These are phyloP conservation scores for Leuciscus idus DNA, from an alignment of 2,113 vertebrate species.

Conservation along the genomic window DNA sequence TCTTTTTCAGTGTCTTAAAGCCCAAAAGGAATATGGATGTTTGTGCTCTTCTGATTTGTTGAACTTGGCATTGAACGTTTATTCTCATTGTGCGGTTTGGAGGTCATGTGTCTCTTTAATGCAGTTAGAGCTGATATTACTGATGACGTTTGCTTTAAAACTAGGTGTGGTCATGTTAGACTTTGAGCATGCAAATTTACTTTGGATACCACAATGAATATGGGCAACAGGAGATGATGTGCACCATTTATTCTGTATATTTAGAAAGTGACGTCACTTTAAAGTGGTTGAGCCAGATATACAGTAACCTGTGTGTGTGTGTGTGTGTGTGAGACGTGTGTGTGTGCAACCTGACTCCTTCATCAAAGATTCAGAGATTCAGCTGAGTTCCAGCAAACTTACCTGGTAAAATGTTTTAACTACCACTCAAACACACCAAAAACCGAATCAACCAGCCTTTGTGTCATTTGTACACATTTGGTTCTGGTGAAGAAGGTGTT, in stretches of 20 bases:
- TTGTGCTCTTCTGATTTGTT: slow-evolving; percentile 9
- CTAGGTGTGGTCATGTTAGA: not conserved
- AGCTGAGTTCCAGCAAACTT: slow-evolving; percentile 1
- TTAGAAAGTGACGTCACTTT: not conserved
- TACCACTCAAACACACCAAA: not conserved
- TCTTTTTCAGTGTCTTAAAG: not conserved
- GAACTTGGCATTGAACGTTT: not conserved
- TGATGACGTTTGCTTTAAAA: not conserved
- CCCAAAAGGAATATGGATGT: not conserved
- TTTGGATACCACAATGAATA: not conserved
- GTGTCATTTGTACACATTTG: not conserved
- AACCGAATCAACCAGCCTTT: not conserved
- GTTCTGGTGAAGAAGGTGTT: not conserved
- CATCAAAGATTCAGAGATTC: slow-evolving; percentile 61
- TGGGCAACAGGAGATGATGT: not conserved
- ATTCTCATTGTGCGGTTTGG: not conserved
- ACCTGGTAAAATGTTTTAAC: slow-evolving; percentile 4
- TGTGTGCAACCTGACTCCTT: slow-evolving; percentile 41
- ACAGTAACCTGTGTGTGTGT: not conserved
- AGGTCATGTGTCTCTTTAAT: not conserved
- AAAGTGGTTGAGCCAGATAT: slow-evolving; percentile 7
- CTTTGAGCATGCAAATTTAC: slow-evolving; percentile 5
- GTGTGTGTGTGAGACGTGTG: not conserved
- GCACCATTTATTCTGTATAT: not conserved
- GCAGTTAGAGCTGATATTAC: not conserved